A percentile compares a stretch with the other conserved stretches of the same genome.
Conservation (phyloP, 2,797 vertebrate species). For the Siniperca scherzeri region DNA sequence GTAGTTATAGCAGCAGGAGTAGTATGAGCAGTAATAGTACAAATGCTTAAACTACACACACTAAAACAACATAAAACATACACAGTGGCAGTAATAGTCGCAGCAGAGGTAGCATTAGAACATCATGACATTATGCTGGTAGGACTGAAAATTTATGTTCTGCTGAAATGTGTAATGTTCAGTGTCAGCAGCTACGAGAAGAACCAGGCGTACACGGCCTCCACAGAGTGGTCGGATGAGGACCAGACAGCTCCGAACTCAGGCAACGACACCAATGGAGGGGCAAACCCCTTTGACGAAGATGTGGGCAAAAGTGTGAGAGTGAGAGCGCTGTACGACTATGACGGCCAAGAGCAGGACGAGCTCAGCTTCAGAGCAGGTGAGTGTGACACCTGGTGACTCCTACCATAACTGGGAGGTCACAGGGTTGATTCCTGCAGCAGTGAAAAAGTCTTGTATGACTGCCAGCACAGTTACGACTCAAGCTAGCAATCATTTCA, state of each 20-base stretch:
- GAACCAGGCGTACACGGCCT: constrained; percentile 87
- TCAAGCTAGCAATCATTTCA: not conserved
- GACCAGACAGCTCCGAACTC: constrained; percentile 90
- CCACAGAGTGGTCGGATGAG: constrained; percentile 94
- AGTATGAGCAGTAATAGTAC: not conserved
- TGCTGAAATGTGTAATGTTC: constrained; percentile 14
- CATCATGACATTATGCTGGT: not conserved
- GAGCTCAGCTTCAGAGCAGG: constrained; percentile 97
- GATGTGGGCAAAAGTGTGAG: constrained; percentile 88
- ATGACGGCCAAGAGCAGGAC: constrained; percentile 96
- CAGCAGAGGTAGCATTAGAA: not conserved
- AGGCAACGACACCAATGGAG: constrained; percentile 91
- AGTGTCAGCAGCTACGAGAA: constrained; percentile 96
- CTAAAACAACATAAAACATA: not conserved
- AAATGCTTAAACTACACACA: not conserved
- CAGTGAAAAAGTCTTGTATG: too few relatives aligned
- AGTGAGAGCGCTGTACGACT: constrained; percentile 95
- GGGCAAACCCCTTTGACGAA: constrained; percentile 92
- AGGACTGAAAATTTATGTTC: not conserved
- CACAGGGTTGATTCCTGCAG: not conserved
- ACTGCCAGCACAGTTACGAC: not conserved
- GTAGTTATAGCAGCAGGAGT: not conserved
- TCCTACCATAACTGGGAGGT: not conserved
- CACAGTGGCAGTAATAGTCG: not conserved
- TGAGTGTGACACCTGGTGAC: constrained; percentile 57